phyloP scores from a whole-genome alignment of 35 echinoderm and acorn worm species.

The Anneissia japonica region DNA sequence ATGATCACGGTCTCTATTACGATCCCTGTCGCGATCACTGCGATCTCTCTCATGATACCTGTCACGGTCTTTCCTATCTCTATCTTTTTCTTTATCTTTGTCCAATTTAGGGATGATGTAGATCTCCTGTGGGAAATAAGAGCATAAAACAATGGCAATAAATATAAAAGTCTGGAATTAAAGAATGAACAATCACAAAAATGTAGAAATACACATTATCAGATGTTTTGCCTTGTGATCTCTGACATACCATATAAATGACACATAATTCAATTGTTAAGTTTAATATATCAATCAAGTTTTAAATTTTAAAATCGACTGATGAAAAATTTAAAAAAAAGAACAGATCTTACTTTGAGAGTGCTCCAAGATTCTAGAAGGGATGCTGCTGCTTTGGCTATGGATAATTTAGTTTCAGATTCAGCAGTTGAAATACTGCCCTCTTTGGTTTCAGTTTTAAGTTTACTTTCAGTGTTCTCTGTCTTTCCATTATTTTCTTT shows the following conservation, averaged over 20 bases:
- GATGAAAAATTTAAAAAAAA: neutral
- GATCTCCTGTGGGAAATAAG: too few species aligned
- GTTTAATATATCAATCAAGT: too few species aligned
- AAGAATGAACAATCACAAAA: too few species aligned
- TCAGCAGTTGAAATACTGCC: neutral
- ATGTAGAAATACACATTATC: too few species aligned
- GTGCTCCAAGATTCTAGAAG: conserved; percentile 79
- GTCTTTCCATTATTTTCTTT: neutral
- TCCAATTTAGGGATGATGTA: conserved; percentile 96
- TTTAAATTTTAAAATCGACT: neutral
- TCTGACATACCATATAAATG: too few species aligned
- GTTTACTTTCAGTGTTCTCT: neutral
- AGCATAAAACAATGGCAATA: too few species aligned
- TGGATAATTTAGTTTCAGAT: conserved; percentile 4
- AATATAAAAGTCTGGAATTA: too few species aligned
- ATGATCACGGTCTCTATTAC: conserved; percentile 47
- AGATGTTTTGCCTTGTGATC: too few species aligned
- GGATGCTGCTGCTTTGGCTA: conserved; percentile 46
- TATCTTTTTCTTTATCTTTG: conserved; percentile 30
- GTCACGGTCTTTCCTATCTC: conserved; percentile 51
- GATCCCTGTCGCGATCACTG: conserved; percentile 35
- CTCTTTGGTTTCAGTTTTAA: neutral
- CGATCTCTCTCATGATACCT: conserved; percentile 38
- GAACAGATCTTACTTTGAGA: conserved; percentile 59
- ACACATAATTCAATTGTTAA: too few species aligned